Conservation (phyloP, 2,113 vertebrate species). For the Cavia porcellus region DNA sequence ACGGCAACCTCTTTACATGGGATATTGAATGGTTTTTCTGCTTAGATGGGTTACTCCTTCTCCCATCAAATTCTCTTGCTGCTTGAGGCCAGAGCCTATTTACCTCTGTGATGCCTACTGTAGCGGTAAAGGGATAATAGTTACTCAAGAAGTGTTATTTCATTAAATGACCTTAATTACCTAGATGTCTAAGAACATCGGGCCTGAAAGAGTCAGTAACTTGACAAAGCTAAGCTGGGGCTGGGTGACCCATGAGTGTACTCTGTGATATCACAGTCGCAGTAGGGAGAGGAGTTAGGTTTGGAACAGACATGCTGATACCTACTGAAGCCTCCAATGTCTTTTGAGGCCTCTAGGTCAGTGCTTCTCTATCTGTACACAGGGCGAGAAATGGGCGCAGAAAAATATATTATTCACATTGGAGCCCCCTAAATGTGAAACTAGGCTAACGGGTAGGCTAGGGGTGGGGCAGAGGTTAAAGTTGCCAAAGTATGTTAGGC, state of each 20-base stretch:
- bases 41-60: neutral
- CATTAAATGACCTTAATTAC: neutral
- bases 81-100: neutral
- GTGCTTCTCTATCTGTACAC: neutral
- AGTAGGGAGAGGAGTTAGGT: neutral
- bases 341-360: neutral
- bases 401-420: neutral
- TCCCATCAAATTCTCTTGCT: neutral
- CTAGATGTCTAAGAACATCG: neutral
- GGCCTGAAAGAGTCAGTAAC: neutral
- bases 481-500: neutral
- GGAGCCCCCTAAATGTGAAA: neutral
- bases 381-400: neutral
- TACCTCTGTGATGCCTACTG: neutral
- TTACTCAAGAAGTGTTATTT: constrained; percentile 14
- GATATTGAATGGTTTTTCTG: neutral
- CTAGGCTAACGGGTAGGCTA: neutral
- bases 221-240: constrained; percentile 12
- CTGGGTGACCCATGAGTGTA: neutral
- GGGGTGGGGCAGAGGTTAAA: neutral
- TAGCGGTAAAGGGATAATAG: neutral
- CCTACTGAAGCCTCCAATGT: neutral
- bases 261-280: constrained; percentile 77
- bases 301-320: neutral
- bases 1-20: neutral